Conservation (phyloP, 1,140 invertebrate genomes). For the Choristoneura fumiferana region DNA sequence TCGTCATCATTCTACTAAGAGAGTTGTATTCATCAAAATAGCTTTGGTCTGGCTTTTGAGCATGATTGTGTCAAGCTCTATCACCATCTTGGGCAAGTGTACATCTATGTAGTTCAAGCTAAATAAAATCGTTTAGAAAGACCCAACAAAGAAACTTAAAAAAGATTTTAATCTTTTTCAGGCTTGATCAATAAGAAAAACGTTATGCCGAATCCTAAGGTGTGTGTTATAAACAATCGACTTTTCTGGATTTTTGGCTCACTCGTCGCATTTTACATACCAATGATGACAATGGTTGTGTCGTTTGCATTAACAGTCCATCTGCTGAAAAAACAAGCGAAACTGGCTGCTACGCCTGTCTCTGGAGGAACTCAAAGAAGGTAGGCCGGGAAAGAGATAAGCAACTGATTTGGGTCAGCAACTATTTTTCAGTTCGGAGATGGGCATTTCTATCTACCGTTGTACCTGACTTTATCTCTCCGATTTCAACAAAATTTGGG, state of each 20-base stretch:
- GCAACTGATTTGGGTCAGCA: too few relatives aligned
- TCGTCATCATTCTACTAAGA: conserved; percentile 86
- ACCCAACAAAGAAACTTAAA: too few relatives aligned
- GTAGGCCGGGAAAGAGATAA: too few relatives aligned
- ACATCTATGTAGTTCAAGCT: too few relatives aligned
- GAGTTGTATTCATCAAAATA: conserved; percentile 89
- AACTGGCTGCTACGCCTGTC: conserved; percentile 80
- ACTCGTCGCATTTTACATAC: conserved; percentile 94
- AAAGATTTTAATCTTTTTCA: too few relatives aligned
- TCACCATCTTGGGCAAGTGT: conserved; percentile 89
- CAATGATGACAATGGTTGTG: conserved; percentile 90
- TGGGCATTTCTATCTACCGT: too few relatives aligned
- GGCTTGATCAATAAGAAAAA: conserved; percentile 85
- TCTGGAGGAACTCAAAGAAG: conserved; percentile 63
- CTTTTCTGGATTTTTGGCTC: conserved; percentile 94
- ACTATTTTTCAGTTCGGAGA: background rate
- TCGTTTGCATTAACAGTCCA: conserved; percentile 94
- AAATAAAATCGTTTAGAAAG: too few relatives aligned
- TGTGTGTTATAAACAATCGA: conserved; percentile 92
- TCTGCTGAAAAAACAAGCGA: conserved; percentile 86
- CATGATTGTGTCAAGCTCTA: conserved; percentile 92
- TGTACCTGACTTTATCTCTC: too few relatives aligned
- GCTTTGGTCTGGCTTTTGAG: conserved; percentile 91
- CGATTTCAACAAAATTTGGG: too few relatives aligned
- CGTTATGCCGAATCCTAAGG: conserved; percentile 86